A percentile compares a stretch with the other conserved stretches of the same genome.
Evolutionary conservation across 2,888 invertebrate genomes (phyloP).

Genomic region (Venusia cambrica): DNA sequence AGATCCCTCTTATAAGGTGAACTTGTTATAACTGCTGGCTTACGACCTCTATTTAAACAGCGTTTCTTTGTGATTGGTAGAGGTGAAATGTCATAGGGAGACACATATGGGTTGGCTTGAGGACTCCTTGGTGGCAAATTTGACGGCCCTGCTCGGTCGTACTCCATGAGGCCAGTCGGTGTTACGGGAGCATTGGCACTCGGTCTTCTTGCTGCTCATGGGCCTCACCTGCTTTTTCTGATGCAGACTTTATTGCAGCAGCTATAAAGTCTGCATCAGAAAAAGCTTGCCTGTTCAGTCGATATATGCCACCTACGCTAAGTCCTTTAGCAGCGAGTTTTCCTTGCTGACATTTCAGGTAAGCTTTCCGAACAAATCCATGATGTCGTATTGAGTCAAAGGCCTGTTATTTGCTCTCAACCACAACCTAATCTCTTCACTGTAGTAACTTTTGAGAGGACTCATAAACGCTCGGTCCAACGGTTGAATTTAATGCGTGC

Average conservation of each 20-base stretch:
- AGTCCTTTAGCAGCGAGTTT: conserved; percentile 29
- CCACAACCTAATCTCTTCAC: conserved; percentile 33
- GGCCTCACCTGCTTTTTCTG: conserved; percentile 5
- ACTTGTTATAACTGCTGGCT: conserved; percentile 6
- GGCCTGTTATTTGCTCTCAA: conserved; percentile 21
- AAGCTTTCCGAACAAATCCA: conserved; percentile 29
- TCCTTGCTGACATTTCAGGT: conserved; percentile 19
- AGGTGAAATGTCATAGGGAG: conserved; percentile 7
- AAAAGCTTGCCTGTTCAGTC: too few relatives aligned
- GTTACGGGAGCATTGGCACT: conserved; percentile 4
- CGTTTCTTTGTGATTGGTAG: conserved; percentile 6
- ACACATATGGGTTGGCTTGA: conserved; percentile 8
- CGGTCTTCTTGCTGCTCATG: conserved; percentile 5
- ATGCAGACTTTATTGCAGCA: conserved; percentile 2
- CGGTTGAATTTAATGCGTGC: not conserved
- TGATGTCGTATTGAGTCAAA: conserved; percentile 22
- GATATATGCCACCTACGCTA: conserved; percentile 11
- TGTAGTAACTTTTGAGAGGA: conserved; percentile 1
- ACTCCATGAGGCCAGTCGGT: conserved; percentile 4
- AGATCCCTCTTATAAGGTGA: conserved; percentile 8
- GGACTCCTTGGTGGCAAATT: conserved; percentile 1
- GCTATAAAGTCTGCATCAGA: conserved; percentile 5
- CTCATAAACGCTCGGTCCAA: conserved; percentile 1
- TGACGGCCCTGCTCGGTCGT: conserved; percentile 7
- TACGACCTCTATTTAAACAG: conserved; percentile 3